A percentile compares a stretch with the other conserved stretches of the same genome.
These are phyloP conservation scores for Lerista edwardsae DNA, from an alignment of 2,797 vertebrate species.

Conservation along the genomic window DNA sequence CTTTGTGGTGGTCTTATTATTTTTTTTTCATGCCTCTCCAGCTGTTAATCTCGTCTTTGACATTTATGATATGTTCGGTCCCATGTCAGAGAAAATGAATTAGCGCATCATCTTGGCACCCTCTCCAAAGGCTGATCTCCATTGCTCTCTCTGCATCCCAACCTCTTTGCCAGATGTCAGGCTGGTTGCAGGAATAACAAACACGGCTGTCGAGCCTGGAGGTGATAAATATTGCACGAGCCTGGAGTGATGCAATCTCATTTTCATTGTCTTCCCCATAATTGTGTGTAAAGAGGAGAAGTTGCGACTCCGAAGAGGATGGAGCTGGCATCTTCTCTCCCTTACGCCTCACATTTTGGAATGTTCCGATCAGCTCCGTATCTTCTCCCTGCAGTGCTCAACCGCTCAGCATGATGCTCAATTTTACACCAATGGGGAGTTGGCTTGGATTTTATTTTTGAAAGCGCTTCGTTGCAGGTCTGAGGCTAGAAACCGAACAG, in stretches of 20 bases:
- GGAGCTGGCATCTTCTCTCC: background rate
- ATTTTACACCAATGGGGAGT: accelerated
- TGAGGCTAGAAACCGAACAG: background rate
- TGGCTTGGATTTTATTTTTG: background rate
- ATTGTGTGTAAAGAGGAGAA: background rate
- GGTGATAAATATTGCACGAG: slow-evolving; percentile 21
- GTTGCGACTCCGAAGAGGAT: background rate
- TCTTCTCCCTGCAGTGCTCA: background rate
- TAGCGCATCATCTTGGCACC: slow-evolving; percentile 29
- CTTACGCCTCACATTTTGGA: background rate
- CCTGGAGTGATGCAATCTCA: background rate
- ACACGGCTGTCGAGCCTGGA: slow-evolving; percentile 11
- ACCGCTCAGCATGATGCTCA: no score
- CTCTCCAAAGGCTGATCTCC: slow-evolving; percentile 1
- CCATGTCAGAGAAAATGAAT: slow-evolving; percentile 45
- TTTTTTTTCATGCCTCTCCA: slow-evolving; percentile 29
- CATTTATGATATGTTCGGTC: slow-evolving; percentile 44
- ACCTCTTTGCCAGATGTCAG: slow-evolving; percentile 56
- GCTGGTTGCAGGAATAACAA: slow-evolving; percentile 35
- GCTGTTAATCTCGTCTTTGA: slow-evolving; percentile 54
- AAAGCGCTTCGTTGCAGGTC: background rate
- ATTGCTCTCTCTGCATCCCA: slow-evolving; percentile 3
- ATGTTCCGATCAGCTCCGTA: background rate
- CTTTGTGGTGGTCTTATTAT: no score
- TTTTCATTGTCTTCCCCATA: slow-evolving; percentile 20